Conservation (phyloP, 2,888 invertebrate species). For the Stenotaenia linearis region DNA sequence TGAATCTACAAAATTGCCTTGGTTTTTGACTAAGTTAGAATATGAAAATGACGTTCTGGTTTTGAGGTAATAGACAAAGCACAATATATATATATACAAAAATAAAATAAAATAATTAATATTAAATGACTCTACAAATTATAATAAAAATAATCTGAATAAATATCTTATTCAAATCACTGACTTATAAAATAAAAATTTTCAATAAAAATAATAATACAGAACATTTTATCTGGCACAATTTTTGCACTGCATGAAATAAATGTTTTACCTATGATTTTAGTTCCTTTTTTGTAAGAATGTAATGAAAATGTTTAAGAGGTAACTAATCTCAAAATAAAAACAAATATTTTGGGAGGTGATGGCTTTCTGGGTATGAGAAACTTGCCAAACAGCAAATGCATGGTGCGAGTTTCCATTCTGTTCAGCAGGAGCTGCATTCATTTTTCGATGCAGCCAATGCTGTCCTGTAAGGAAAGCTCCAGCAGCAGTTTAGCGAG, state of each 20-base stretch:
- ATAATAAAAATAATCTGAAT: slow-evolving; percentile 6
- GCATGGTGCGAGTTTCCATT: slow-evolving; percentile 21
- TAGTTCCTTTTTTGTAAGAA: background rate
- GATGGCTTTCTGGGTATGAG: slow-evolving; percentile 22
- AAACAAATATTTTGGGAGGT: slow-evolving; percentile 17
- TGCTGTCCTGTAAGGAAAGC: slow-evolving; percentile 35
- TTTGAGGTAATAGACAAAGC: slow-evolving; percentile 24
- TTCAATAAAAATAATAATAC: background rate
- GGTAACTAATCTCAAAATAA: slow-evolving; percentile 21
- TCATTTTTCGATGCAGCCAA: slow-evolving; percentile 28
- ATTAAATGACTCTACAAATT: background rate
- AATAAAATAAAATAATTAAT: background rate
- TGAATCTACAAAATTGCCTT: slow-evolving; percentile 1
- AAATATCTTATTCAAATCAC: background rate
- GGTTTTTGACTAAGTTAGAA: slow-evolving; percentile 13
- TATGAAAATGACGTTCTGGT: slow-evolving; percentile 17
- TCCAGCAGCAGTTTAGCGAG: slow-evolving; percentile 13
- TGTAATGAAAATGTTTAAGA: slow-evolving; percentile 2
- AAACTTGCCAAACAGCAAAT: slow-evolving; percentile 21
- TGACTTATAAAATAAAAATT: background rate
- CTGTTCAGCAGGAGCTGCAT: slow-evolving; percentile 26
- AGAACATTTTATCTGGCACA: slow-evolving; percentile 1
- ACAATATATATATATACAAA: slow-evolving; percentile 26
- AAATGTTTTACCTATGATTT: slow-evolving; percentile 13
- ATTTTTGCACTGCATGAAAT: slow-evolving; percentile 8